Conservation (phyloP, 64 coral and sea anemone species). For the Hydrozoanthus tunicans region DNA sequence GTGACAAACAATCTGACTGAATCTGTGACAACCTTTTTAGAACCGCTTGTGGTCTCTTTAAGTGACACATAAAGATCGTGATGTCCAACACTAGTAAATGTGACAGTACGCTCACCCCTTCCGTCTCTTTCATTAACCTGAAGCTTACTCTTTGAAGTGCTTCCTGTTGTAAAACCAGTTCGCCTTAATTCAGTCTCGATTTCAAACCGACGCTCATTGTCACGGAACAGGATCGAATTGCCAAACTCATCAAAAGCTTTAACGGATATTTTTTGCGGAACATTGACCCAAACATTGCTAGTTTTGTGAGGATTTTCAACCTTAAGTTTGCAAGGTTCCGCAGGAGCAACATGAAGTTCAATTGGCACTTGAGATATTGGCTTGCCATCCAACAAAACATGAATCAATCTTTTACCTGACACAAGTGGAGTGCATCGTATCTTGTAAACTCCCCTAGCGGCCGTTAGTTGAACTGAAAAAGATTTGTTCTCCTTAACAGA, state of each 20-base stretch:
- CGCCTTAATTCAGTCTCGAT: too few species aligned
- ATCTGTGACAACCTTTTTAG: not conserved
- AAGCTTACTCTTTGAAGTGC: not conserved
- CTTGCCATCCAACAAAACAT: too few species aligned
- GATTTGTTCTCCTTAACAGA: not conserved
- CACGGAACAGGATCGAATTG: not conserved
- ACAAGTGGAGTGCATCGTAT: not conserved
- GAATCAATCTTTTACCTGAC: too few species aligned
- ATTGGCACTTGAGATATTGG: too few species aligned
- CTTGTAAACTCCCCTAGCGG: not conserved
- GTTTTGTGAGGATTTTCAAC: not conserved
- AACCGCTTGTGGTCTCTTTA: not conserved
- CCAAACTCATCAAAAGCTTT: not conserved
- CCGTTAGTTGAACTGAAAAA: not conserved
- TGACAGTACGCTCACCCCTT: not conserved
- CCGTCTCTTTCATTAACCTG: not conserved
- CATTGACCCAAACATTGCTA: not conserved
- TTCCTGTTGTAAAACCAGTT: not conserved
- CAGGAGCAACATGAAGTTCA: not conserved
- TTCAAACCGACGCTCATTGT: not conserved
- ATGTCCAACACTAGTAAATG: slow-evolving; percentile 7
- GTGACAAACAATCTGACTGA: not conserved
- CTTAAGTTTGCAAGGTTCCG: not conserved
- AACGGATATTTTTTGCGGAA: not conserved
- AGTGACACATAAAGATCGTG: not conserved